These are phyloP conservation scores for Fundulus diaphanus DNA, from an alignment of 2,797 vertebrate genomes.

Conservation along the genomic window DNA sequence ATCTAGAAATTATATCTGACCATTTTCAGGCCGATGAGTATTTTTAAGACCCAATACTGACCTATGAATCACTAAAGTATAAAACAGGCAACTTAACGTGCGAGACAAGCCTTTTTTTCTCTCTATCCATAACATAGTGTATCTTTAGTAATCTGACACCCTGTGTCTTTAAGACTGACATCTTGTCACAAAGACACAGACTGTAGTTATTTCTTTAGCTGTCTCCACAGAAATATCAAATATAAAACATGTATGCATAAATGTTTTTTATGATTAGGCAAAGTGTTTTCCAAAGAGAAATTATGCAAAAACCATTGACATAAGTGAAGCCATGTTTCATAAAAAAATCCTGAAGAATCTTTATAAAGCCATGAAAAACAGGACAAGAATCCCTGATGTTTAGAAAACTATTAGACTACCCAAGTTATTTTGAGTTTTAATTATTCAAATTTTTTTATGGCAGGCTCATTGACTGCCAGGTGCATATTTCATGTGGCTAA, in stretches of 20 bases:
- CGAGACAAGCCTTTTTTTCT: background rate
- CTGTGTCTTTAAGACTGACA: background rate
- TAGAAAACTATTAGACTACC: too few species aligned
- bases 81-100: background rate
- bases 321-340: background rate
- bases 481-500: too few species aligned
- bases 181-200: background rate
- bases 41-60: background rate
- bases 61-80: background rate
- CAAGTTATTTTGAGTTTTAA: too few species aligned
- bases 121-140: background rate
- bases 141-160: background rate
- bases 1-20: background rate
- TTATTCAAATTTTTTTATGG: too few species aligned
- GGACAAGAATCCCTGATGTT: background rate
- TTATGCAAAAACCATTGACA: background rate
- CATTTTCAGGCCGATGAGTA: background rate
- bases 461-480: too few species aligned
- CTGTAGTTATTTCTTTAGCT: background rate
- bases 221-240: background rate
- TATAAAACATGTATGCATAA: background rate
- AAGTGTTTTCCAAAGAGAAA: background rate
- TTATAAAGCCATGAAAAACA: background rate
- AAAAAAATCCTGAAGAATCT: background rate
- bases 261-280: background rate